phyloP scores from a whole-genome alignment of 2,797 vertebrate species.

The Australoheros facetus region DNA sequence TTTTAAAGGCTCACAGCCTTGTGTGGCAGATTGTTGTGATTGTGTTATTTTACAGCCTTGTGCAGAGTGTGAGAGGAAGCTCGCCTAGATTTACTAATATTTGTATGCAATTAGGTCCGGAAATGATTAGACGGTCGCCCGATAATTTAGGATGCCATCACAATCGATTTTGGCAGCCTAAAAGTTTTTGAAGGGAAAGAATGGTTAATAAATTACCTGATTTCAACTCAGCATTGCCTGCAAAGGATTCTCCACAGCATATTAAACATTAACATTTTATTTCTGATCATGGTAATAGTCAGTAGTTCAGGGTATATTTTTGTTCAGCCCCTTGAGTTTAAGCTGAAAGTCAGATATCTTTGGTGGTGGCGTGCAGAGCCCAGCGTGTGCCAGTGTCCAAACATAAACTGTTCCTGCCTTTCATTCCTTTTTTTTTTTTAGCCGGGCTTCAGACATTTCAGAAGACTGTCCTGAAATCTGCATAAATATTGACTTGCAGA shows the following conservation, averaged over 20 bases:
- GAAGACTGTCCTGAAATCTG: background rate
- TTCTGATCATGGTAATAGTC: background rate
- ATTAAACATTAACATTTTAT: background rate
- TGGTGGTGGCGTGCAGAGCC: background rate
- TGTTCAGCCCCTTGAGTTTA: background rate
- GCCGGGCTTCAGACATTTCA: background rate
- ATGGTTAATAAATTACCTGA: background rate
- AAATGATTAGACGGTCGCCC: rapidly evolving
- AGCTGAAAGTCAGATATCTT: rapidly evolving
- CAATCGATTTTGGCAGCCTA: background rate
- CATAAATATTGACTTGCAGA: background rate
- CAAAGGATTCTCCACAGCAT: background rate
- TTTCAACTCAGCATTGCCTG: background rate
- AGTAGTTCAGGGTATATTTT: too few species aligned
- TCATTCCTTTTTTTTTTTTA: background rate
- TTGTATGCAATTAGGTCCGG: background rate
- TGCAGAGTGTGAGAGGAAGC: background rate
- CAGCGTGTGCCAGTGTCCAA: background rate
- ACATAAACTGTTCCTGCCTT: background rate
- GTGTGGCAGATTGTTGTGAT: background rate
- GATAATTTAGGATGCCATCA: background rate
- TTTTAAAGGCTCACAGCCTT: background rate
- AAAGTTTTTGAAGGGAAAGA: background rate
- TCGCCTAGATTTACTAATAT: background rate
- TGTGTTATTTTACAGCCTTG: background rate